phyloP scores from a whole-genome alignment of 2,888 invertebrate species.

The Holacanthella duospinosa region DNA sequence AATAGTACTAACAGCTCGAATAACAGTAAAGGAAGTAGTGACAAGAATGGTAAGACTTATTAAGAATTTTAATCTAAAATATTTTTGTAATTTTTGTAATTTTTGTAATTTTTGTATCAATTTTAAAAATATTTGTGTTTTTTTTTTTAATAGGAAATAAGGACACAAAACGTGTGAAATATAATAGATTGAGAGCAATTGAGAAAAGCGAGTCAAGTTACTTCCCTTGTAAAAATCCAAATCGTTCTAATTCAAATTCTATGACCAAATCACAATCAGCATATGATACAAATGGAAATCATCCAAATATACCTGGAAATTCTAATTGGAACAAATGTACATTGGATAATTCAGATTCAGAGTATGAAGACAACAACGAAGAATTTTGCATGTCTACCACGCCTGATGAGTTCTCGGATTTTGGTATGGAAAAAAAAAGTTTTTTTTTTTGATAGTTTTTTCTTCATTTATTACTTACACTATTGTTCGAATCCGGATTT shows the following conservation, averaged over 20 bases:
- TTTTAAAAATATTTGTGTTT: too few relatives aligned
- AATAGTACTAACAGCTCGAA: slow-evolving; percentile 8
- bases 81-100: neutral
- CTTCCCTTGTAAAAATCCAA: slow-evolving; percentile 3
- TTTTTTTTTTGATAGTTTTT: neutral
- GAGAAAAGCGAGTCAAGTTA: slow-evolving; percentile 17
- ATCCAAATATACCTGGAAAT: slow-evolving; percentile 1
- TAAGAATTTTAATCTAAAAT: neutral
- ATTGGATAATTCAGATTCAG: slow-evolving; percentile 19
- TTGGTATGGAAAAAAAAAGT: neutral
- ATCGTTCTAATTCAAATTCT: slow-evolving; percentile 12
- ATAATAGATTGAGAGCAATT: slow-evolving; percentile 34
- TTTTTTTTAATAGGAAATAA: slow-evolving; percentile 5
- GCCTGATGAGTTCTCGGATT: slow-evolving; percentile 25
- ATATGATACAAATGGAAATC: slow-evolving; percentile 23
- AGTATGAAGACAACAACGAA: slow-evolving; percentile 28
- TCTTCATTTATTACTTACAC: neutral
- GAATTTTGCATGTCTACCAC: slow-evolving; percentile 15
- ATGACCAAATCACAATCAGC: neutral
- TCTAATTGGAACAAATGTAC: slow-evolving; percentile 12
- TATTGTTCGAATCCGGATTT: neutral
- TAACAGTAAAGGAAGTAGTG: neutral
- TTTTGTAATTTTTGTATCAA: neutral
- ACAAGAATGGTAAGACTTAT: neutral
- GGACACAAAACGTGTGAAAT: slow-evolving; percentile 30